Evolutionary conservation across 2,888 invertebrate genomes (phyloP), one percentile per base, ranked within the genome.

Genomic region (Deroplatys truncata): DNA sequence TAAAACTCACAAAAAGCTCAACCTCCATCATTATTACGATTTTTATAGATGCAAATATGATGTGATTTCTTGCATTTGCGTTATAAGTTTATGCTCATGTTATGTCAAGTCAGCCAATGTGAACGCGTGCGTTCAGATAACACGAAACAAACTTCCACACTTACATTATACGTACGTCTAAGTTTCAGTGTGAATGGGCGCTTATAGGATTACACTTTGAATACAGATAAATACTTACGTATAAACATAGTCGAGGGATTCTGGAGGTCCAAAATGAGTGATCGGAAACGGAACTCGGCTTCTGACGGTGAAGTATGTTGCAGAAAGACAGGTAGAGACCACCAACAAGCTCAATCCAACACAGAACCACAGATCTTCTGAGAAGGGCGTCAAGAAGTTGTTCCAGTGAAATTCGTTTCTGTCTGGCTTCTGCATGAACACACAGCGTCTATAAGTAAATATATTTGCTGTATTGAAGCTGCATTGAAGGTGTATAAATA

Each of bases 361-460:
- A 1, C 49, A 86, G 28, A 49, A 8, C 89, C 89, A 89, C 16
- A 89, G 86, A 25, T 9, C 49, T 15, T 31, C n/a, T n/a, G 56
- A 28, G 84, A 89, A 89, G 9, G 89, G 89, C 15, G 35, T n/a
- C 31, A 89, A 43, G 28, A 89, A 89, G 28, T 86, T 86, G n/a
- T 84, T 56, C 89, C 89, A 89, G 29, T 72, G 29, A n/a, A 85
- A n/a, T 13, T 83, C 84, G 16, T 89, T 86, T 10, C 49, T 85
- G 28, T 28, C 16, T n/a, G 86, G 86, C 49, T 82, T 85, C 86
- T 56, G 31, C n/a, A 89, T 86, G 86, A 82, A 86, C 28, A 89
- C 89, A n/a, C 43, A 4, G 29, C 85, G 85, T 49, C 89, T 89
- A 86, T 13, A 85, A 35, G 20, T 35, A 0, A 85, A 72, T 4